These are phyloP conservation scores for Silurus glanis DNA, from an alignment of 2,113 vertebrate species.

Conservation along the genomic window DNA sequence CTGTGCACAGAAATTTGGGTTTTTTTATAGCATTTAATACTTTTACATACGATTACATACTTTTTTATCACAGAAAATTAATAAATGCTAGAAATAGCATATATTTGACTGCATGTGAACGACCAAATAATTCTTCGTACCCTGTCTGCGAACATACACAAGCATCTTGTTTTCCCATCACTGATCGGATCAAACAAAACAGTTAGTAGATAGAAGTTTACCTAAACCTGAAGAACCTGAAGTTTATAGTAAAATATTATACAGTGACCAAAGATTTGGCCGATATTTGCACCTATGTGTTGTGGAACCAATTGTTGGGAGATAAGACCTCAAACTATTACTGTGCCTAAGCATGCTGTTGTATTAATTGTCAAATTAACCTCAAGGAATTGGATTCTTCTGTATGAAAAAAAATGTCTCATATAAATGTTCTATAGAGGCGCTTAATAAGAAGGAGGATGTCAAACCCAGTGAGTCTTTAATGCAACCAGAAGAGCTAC, in stretches of 20 bases:
- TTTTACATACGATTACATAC: not conserved
- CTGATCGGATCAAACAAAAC: not conserved
- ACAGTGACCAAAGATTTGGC: no score
- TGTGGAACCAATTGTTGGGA: not conserved
- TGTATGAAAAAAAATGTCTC: not conserved
- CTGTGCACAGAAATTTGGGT: not conserved
- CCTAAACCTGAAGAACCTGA: not conserved
- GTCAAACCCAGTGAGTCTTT: slow-evolving; percentile 1
- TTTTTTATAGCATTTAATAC: not conserved
- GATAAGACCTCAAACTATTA: no score
- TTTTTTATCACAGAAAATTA: not conserved
- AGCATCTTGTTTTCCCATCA: not conserved
- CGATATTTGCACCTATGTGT: not conserved
- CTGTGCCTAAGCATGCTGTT: not conserved
- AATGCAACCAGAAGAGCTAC: slow-evolving; percentile 22
- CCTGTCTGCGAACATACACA: not conserved
- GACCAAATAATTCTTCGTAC: not conserved
- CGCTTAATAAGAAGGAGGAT: slow-evolving; percentile 25
- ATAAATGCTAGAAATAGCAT: not conserved
- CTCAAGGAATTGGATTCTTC: not conserved
- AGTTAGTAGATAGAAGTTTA: not conserved
- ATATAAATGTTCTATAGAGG: slow-evolving; percentile 33
- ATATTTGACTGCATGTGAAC: not conserved
- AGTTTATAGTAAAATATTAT: not conserved
- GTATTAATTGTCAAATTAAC: not conserved